Conservation (phyloP, 1,140 invertebrate species). For the Tetraneura akinire region DNA sequence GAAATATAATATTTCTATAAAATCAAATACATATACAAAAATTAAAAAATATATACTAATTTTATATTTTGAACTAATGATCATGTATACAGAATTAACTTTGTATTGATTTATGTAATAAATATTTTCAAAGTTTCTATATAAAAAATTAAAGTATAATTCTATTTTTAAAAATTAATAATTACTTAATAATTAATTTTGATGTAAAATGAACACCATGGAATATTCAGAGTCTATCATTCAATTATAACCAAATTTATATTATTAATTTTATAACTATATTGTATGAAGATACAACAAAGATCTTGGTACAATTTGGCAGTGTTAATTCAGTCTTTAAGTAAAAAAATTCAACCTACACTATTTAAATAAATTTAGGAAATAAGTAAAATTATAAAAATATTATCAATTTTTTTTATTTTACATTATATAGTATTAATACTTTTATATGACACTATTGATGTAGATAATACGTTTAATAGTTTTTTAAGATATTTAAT, state of each 20-base stretch:
- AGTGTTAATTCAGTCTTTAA: slow-evolving; percentile 48
- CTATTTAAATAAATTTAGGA: slow-evolving; percentile 35
- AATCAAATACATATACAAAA: not conserved
- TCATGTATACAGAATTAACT: no score
- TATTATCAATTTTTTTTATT: not conserved
- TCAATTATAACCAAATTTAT: slow-evolving; percentile 27
- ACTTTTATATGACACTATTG: not conserved
- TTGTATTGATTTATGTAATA: not conserved
- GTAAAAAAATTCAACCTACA: slow-evolving; percentile 30
- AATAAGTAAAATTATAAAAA: not conserved
- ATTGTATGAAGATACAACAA: slow-evolving; percentile 39
- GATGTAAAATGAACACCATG: slow-evolving; percentile 43
- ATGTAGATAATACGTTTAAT: no score
- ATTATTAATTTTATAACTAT: slow-evolving; percentile 16
- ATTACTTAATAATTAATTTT: slow-evolving; percentile 27
- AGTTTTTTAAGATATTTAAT: slow-evolving; percentile 2
- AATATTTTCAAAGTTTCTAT: not conserved
- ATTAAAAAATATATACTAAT: slow-evolving; percentile 1
- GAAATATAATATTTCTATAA: not conserved
- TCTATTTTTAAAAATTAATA: not conserved
- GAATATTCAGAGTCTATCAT: slow-evolving; percentile 34
- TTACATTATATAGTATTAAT: not conserved
- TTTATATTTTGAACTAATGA: not conserved
- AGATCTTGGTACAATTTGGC: slow-evolving; percentile 46
- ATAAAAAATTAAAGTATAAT: not conserved